Conservation (phyloP, 1,140 invertebrate species). For the Meteorus sp. region DNA sequence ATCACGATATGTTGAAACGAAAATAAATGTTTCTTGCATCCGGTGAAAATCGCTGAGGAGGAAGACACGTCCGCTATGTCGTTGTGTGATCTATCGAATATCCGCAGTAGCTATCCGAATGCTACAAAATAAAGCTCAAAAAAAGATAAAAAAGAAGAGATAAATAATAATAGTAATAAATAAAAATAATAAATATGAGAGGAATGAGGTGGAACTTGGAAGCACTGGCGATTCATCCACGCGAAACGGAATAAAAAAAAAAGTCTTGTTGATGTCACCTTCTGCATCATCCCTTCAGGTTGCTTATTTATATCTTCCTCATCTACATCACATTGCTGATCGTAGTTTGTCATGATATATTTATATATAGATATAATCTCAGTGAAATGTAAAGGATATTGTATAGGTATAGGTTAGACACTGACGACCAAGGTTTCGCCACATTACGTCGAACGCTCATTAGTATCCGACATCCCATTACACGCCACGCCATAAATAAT, state of each 20-base stretch:
- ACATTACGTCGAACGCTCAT: slow-evolving; percentile 46
- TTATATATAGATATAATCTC: too few relatives aligned
- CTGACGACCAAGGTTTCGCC: slow-evolving; percentile 17
- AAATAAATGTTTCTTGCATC: slow-evolving; percentile 17
- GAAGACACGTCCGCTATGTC: slow-evolving; percentile 23
- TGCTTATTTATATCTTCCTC: background rate
- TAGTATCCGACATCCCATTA: slow-evolving; percentile 53
- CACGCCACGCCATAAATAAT: slow-evolving; percentile 47
- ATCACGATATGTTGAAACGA: background rate
- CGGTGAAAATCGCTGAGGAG: slow-evolving; percentile 1
- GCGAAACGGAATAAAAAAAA: background rate
- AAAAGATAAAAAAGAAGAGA: background rate
- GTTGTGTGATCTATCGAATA: slow-evolving; percentile 14
- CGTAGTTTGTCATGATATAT: too few relatives aligned
- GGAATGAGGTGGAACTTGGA: background rate
- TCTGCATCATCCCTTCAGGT: too few relatives aligned
- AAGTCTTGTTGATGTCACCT: background rate
- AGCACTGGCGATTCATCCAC: background rate
- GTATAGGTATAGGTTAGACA: slow-evolving; percentile 1
- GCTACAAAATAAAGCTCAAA: too few relatives aligned
- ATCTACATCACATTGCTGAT: too few relatives aligned
- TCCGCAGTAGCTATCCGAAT: too few relatives aligned
- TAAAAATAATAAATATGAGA: too few relatives aligned
- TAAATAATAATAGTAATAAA: too few relatives aligned
- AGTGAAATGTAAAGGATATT: too few relatives aligned